Evolutionary conservation across 2,888 invertebrate species (phyloP), one percentile per base, ranked within the genome.

Genomic region (Andrena flavipes): DNA sequence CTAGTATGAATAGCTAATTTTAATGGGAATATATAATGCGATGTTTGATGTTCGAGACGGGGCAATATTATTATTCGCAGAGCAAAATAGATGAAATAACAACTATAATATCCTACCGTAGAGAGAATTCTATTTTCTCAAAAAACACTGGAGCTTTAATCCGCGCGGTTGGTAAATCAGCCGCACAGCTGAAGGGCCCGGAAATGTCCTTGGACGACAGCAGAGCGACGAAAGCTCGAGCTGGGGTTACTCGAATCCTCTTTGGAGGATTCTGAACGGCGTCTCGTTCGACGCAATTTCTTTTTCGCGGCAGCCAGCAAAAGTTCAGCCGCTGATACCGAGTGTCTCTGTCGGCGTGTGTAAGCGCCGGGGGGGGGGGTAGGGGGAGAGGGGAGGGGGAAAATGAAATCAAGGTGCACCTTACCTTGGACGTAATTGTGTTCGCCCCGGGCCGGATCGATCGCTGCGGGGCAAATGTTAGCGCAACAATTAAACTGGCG

Each of bases 401-500:
- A 33, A 75, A 86, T 77, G 80, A 73, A 80, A 87, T 80, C 83
- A 72, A 62, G 72, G 73, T 71, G 51, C 74, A 63, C 62, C 64
- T 82, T 87, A 76, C 74, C 76, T 76, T 69, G 80, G 69, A 75
- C 82, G 84, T 84, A 84, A 87, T 79, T 75, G 83, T 65, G 81
- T 77, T 83, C 59, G 42, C n/a, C 54, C 20, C 35, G 65, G 29
- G 16, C 29, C 63, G 79, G 65, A 87, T 84, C 88, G 87, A 88
- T 88, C 76, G 56, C 82, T 71, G 74, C 78, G 73, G 81, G 85
- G 86, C 85, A 86, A 88, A 88, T 86, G 86, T 88, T 88, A 77
- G 87, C 82, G 79, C 84, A 89, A 87, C 89, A 89, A 88, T 89
- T 88, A 89, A 84, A 82, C 76, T 70, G 82, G 62, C 76, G 77